Base-by-base conservation (phyloP, 2,797 vertebrate species). In the Gobio occitaniae region DNA sequence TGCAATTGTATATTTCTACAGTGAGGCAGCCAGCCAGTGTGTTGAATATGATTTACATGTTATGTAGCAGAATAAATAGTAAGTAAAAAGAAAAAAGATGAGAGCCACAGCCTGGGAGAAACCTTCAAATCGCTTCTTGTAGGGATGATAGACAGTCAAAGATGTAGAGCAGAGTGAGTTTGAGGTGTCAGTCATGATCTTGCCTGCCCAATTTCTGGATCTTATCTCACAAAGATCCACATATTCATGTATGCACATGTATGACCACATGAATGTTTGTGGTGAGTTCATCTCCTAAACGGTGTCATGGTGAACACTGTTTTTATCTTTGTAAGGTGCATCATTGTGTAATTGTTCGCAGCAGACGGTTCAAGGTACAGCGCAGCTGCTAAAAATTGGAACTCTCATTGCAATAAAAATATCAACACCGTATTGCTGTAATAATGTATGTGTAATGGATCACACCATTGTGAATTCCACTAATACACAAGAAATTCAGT, bases 331-430 rank as follows among this genome's bases (percentile, higher is more conserved):
- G 63, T n/a, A 3, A 80, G 36, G 48, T 6, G 19, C 25, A 16
- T 80, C 50, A 11, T 69, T 69, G 36, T 54, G 21, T 54, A 80
- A 80, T 80, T n/a, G 21, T 69, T 69, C 44, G 13, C 74, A 56
- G 32, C 6, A 15, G 11, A 38, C 2, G 3, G 50, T 38, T 76
- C 74, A 56, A 76, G 52, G 52, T 56, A 76, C 74, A 56, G 17
- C 21, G 6, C 12, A 38, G 52, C 50, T 76, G 50, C 11, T 13
- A n/a, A 76, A 19, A 54, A 75, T 16, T 8, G 5, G 25, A 52
- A 74, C 25, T n/a, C n/a, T 4, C 21, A 13, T 48, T 71, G 21
- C 71, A 74, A 19, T 52, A 66, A 66, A 32, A 66, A 36, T 66
- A 36, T 66, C 15, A 61, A 13, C 29, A 36, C 3, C 0, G 11